A percentile compares a stretch with the other conserved stretches of the same genome.
These are phyloP conservation scores for Hymenopus coronatus DNA, from an alignment of 2,888 invertebrate genomes.

Conservation along the genomic window DNA sequence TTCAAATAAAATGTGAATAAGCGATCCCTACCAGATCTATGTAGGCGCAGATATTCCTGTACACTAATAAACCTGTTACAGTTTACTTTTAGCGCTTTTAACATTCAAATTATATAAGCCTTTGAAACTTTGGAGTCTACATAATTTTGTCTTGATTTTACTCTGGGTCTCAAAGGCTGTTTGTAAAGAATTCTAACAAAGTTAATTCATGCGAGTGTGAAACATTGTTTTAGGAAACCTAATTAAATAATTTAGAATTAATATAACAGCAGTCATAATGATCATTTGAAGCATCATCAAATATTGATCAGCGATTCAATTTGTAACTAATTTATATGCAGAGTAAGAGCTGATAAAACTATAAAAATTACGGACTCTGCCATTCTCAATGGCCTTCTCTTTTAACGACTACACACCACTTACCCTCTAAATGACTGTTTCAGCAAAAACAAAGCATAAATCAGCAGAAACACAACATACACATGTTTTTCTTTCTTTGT, in stretches of 20 bases:
- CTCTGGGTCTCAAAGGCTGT: not conserved
- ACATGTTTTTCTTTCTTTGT: not conserved
- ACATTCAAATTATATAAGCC: not conserved
- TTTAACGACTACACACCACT: not conserved
- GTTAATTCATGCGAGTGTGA: not conserved
- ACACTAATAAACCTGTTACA: not conserved
- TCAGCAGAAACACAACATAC: conserved; percentile 7
- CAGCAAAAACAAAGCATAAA: not conserved
- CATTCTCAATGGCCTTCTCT: not conserved
- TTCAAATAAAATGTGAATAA: not conserved
- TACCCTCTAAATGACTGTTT: not conserved
- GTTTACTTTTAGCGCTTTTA: not conserved
- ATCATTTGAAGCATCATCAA: not conserved
- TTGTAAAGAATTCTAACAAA: not conserved
- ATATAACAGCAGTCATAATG: not conserved
- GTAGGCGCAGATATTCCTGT: not conserved
- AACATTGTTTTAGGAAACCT: not conserved
- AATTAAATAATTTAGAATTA: not conserved
- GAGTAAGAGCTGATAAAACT: not conserved
- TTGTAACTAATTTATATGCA: not conserved
- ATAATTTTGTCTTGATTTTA: not conserved
- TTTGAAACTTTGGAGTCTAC: not conserved
- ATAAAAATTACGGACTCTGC: not conserved
- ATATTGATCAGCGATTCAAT: not conserved
- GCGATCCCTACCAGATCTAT: not conserved